phyloP scores from a whole-genome alignment of 2,797 vertebrate genomes.

The Myoxocephalus aenaeus region DNA sequence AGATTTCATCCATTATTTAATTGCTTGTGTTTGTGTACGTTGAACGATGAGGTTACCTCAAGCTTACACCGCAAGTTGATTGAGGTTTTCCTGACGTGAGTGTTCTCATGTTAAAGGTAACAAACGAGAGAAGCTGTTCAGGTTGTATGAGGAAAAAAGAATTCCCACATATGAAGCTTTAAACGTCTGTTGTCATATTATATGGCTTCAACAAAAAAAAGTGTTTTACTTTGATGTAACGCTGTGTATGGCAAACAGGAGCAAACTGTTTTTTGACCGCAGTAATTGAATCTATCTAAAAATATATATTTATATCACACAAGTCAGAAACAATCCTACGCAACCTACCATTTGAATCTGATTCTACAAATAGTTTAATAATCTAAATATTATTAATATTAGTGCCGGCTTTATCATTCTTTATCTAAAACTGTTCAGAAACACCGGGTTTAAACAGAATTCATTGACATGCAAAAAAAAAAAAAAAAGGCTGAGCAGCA shows the following conservation, averaged over 20 bases:
- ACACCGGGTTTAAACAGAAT: neutral
- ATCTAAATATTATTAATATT: neutral
- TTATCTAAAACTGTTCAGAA: neutral
- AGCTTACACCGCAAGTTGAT: neutral
- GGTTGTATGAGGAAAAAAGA: too few species aligned
- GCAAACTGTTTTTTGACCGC: too few species aligned
- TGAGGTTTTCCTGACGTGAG: neutral
- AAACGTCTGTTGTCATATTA: neutral
- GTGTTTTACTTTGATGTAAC: too few species aligned
- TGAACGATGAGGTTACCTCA: conserved; percentile 24
- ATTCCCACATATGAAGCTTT: neutral
- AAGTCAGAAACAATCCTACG: too few species aligned
- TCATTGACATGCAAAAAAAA: neutral
- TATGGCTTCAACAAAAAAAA: neutral
- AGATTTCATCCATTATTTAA: conserved; percentile 69
- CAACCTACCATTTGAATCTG: too few species aligned
- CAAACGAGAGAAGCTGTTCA: neutral
- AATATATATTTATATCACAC: too few species aligned
- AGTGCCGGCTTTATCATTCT: neutral
- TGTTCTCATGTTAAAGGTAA: neutral
- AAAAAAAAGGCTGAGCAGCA: neutral
- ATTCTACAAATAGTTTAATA: too few species aligned
- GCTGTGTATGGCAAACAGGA: neutral
- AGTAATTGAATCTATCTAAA: too few species aligned
- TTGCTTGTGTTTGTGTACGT: conserved; percentile 10